A percentile compares a stretch with the other conserved stretches of the same genome.
These are phyloP conservation scores for Ibidorhyncha struthersii DNA, from an alignment of 2,113 vertebrate genomes.

Conservation along the genomic window DNA sequence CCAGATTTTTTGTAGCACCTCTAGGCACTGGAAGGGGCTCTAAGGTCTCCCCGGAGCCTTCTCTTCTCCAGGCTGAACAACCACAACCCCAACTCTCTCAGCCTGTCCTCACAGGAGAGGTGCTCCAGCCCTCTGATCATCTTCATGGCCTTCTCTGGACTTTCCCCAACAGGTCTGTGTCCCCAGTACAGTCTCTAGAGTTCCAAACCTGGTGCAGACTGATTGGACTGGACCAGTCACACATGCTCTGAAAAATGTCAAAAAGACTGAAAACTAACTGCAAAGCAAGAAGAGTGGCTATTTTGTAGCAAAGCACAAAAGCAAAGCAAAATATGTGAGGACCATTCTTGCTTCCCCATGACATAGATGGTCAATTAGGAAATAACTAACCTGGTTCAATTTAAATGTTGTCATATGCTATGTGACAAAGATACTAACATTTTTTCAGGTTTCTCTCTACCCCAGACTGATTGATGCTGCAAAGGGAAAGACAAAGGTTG, in stretches of 20 bases:
- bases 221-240: neutral
- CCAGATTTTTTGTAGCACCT: neutral
- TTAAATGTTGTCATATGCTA: neutral
- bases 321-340: neutral
- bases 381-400: neutral
- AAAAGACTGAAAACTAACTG: neutral
- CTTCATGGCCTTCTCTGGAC: neutral
- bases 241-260: neutral
- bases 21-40: neutral
- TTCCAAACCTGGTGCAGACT: accelerated
- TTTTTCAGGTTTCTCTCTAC: neutral
- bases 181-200: neutral
- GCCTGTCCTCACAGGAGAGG: neutral
- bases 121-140: neutral
- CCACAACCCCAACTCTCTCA: neutral
- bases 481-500: neutral
- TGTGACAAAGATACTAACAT: neutral
- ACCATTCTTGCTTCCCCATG: neutral
- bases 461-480: neutral
- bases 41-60: neutral
- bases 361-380: neutral
- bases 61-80: neutral
- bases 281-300: neutral
- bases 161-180: neutral
- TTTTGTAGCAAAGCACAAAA: neutral